Evolutionary conservation across 1,140 invertebrate genomes (phyloP).

Genomic region (Palaemon carinicauda): DNA sequence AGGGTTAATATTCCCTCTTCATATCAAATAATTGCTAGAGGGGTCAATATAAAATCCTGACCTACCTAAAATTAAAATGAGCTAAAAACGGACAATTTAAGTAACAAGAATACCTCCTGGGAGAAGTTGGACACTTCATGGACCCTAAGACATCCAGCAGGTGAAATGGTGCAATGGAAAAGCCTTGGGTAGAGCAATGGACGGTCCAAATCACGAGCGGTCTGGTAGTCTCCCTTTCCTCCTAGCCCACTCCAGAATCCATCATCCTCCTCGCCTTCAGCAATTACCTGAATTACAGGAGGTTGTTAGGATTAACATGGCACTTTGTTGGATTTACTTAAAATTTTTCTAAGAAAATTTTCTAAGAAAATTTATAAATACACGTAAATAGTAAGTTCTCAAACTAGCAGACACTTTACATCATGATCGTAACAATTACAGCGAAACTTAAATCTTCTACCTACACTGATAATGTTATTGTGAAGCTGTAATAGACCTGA

Average conservation of each 20-base stretch:
- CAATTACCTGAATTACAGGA: slow-evolving; percentile 64
- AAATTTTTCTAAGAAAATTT: too few species aligned
- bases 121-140: slow-evolving; percentile 64
- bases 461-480: too few species aligned
- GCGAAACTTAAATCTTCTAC: too few species aligned
- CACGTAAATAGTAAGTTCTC: too few species aligned
- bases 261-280: slow-evolving; percentile 77
- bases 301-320: not conserved
- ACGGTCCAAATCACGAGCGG: slow-evolving; percentile 52
- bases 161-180: slow-evolving; percentile 59
- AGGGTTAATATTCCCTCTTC: too few species aligned
- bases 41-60: not conserved
- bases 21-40: too few species aligned
- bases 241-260: slow-evolving; percentile 80
- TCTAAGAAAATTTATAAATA: too few species aligned
- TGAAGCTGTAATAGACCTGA: too few species aligned
- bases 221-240: slow-evolving; percentile 64
- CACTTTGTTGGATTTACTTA: not conserved
- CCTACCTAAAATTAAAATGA: not conserved
- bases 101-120: slow-evolving; percentile 62
- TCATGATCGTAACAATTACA: too few species aligned
- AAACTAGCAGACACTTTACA: too few species aligned
- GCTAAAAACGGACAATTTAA: not conserved
- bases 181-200: slow-evolving; percentile 58
- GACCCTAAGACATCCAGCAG: slow-evolving; percentile 63